These are phyloP conservation scores for Melanotaenia boesemani DNA, from an alignment of 2,797 vertebrate species.

Conservation along the genomic window DNA sequence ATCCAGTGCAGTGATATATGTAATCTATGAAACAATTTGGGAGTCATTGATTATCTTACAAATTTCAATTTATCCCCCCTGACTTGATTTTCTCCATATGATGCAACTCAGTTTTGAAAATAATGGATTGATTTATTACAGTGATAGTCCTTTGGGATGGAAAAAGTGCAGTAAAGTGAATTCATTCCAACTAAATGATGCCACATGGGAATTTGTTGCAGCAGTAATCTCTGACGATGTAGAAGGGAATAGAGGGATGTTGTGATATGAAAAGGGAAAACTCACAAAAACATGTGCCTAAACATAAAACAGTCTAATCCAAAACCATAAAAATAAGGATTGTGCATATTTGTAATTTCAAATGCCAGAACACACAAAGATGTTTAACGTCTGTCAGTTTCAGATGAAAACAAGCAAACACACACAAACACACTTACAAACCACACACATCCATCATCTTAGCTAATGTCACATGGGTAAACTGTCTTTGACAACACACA, in stretches of 20 bases:
- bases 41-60: not conserved
- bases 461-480: conserved; percentile 76
- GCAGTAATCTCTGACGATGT: not conserved
- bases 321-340: conserved; percentile 38
- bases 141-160: not conserved
- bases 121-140: not conserved
- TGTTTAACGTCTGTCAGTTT: conserved; percentile 23
- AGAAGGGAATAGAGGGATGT: not conserved
- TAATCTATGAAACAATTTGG: not conserved
- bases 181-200: not conserved
- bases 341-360: conserved; percentile 50
- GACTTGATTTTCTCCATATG: not conserved
- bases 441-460: conserved; percentile 78
- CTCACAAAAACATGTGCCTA: not conserved
- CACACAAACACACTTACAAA: conserved; percentile 59
- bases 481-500: conserved; percentile 73
- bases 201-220: not conserved
- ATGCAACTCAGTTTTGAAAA: not conserved
- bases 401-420: conserved; percentile 25
- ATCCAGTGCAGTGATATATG: not conserved
- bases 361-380: conserved; percentile 40
- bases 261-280: not conserved
- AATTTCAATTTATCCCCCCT: not conserved
- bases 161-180: not conserved
- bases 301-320: conserved; percentile 15